Evolutionary conservation across 2,113 vertebrate genomes (phyloP).

Genomic region (Gnathonemus longibarbis): DNA sequence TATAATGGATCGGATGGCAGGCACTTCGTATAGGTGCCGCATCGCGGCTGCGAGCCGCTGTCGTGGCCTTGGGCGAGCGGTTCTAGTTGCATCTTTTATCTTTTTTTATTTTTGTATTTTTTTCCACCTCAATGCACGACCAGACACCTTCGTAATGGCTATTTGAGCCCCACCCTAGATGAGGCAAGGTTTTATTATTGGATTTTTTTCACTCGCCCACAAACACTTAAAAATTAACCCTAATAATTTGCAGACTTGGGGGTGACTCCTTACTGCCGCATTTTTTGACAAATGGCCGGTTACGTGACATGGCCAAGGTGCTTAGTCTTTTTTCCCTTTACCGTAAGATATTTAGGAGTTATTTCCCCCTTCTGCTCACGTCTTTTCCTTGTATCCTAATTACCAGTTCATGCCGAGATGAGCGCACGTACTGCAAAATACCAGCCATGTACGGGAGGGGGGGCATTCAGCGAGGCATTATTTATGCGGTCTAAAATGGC

Average conservation of each 20-base stretch:
- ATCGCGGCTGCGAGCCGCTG: neutral
- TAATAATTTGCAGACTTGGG: neutral
- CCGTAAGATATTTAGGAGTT: neutral
- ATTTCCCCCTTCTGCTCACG: neutral
- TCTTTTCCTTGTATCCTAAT: neutral
- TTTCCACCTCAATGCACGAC: neutral
- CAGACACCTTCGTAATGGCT: neutral
- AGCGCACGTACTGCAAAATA: neutral
- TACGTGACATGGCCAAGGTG: neutral
- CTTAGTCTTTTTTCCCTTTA: neutral
- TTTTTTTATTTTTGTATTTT: neutral
- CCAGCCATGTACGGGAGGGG: neutral
- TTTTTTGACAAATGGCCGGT: neutral
- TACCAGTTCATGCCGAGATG: neutral
- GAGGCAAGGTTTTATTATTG: neutral
- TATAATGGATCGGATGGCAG: neutral
- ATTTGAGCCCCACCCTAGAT: neutral
- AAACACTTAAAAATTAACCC: neutral
- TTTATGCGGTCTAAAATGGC: constrained; percentile 6
- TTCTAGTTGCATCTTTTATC: neutral
- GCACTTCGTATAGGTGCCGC: neutral
- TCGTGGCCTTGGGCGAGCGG: neutral
- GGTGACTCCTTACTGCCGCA: neutral
- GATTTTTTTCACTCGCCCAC: neutral
- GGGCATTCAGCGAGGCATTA: neutral